phyloP scores from a whole-genome alignment of 2,113 vertebrate species.

The Rhizomys pruinosus region DNA sequence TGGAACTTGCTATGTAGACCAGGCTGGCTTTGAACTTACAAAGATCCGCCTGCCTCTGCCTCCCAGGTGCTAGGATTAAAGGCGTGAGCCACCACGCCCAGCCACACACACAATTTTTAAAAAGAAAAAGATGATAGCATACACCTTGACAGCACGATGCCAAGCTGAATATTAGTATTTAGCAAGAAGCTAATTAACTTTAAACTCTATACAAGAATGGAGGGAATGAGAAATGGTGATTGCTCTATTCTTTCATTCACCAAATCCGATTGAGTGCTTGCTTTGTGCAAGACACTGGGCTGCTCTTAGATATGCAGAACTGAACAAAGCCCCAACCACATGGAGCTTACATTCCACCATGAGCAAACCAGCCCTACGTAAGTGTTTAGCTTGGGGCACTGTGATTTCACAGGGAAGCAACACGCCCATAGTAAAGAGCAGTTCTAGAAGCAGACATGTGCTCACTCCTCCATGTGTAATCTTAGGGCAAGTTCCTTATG shows the following conservation, averaged over 20 bases:
- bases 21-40: no score
- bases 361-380: neutral
- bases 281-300: neutral
- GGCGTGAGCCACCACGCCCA: no score
- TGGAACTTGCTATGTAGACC: no score
- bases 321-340: neutral
- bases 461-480: neutral
- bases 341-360: neutral
- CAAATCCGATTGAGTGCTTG: neutral
- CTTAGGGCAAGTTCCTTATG: neutral
- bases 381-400: neutral
- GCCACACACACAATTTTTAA: neutral
- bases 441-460: neutral
- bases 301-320: neutral
- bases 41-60: no score
- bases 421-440: neutral
- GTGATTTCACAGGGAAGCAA: neutral
- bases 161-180: neutral
- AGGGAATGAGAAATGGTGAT: neutral
- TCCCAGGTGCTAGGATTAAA: no score
- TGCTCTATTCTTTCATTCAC: neutral
- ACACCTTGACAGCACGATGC: neutral
- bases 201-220: neutral
- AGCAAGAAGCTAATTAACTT: neutral
- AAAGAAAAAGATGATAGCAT: constrained; percentile 3